Base-by-base conservation (phyloP, 2,113 vertebrate genomes). In the Platysternon megacephalum region DNA sequence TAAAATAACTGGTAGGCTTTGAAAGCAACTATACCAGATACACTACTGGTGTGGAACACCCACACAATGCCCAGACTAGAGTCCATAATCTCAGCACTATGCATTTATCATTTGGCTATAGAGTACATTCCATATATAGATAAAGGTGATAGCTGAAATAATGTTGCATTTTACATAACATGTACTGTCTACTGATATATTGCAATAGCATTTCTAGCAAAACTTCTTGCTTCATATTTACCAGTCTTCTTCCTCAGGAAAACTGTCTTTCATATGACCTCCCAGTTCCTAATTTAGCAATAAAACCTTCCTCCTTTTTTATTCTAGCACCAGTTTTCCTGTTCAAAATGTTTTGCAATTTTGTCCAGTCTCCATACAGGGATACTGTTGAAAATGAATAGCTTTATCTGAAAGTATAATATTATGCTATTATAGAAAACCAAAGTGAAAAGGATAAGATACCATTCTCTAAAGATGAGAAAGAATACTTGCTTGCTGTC, bases 231-330 rank as follows among this genome's bases (percentile, higher is more conserved):
- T 84, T 95, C 93, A 96, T 80, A 87, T 85, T 82, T 80, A 88
- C 89, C 92, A 52, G 68, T 1, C 82, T 93, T 90, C 55, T 93
- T 97, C 93, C 92, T 95, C 46, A 95, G 94, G 93, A 96, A 97
- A 95, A 95, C 0, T 79, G 0, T 93, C 91, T 94, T 96, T 94
- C 91, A 84, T 28, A 93, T 17, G 19, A 96, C 93, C 68, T 93
- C 94, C 84, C 39, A 95, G 89, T 96, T 97, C 96, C 92, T 95
- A 96, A 87, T 97, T 95, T 93, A 87, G 97, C 94, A 97, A 96
- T 55, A 96, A 91, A 94, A 56, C 22, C 92, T 96, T 97, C 96
- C 93, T 88, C 82, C 94, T 96, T 96, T 89, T 79, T 79, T 56
- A 76, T 61, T 93, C 44, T 68, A 85, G 42, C 53, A 96, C 89